Evolutionary conservation across 2,888 invertebrate species (phyloP).

Genomic region (Hydroisotoma schaefferi): DNA sequence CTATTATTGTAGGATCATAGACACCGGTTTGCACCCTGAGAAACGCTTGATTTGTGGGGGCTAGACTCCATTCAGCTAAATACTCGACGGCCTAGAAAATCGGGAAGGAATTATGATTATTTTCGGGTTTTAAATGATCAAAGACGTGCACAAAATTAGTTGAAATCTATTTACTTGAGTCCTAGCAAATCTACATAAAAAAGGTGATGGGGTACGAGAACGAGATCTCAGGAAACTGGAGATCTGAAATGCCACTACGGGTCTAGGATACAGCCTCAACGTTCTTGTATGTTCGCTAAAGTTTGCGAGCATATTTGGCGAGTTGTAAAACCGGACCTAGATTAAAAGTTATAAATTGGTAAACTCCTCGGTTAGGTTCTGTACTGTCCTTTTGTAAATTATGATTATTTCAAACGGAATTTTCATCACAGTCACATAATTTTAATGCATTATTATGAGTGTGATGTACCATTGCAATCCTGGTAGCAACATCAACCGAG

Average conservation of each 20-base stretch:
- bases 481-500: constrained; percentile 94
- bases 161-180: constrained; percentile 66
- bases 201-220: constrained; percentile 75
- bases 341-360: constrained; percentile 48
- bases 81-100: constrained; percentile 84
- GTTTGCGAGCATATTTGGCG: constrained; percentile 92
- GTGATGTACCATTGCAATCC: constrained; percentile 87
- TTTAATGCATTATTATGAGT: no score
- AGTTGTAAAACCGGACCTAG: constrained; percentile 93
- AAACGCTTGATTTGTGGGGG: constrained; percentile 96
- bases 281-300: constrained; percentile 98
- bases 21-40: constrained; percentile 95
- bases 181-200: constrained; percentile 85
- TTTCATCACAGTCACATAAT: no score
- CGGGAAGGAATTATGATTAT: background rate
- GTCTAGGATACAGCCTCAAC: constrained; percentile 89
- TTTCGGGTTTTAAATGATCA: background rate
- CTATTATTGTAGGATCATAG: constrained; percentile 88
- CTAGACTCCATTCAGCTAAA: constrained; percentile 96
- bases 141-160: background rate
- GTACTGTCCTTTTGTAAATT: background rate
- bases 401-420: no score
- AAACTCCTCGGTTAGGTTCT: background rate
- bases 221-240: constrained; percentile 93
- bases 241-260: constrained; percentile 98